Evolutionary conservation across 2,113 vertebrate genomes (phyloP).

Genomic region (Lampris megalopsis): DNA sequence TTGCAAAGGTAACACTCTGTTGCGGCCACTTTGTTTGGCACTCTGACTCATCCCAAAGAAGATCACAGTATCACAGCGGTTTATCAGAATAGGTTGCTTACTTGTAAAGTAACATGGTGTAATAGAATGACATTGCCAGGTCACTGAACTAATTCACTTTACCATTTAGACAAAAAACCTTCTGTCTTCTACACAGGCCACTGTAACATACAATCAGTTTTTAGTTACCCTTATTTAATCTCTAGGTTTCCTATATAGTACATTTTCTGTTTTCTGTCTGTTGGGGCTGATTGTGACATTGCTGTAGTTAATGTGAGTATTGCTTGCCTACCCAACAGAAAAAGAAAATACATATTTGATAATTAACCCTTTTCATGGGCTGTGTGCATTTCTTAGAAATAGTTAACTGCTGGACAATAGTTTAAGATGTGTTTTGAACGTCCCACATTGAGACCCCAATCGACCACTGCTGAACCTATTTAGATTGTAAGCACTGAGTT

Average conservation of each 20-base stretch:
- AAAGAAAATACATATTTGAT: neutral
- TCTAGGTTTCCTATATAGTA: neutral
- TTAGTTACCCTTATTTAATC: neutral
- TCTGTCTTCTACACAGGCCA: neutral
- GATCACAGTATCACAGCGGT: neutral
- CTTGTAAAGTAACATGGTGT: neutral
- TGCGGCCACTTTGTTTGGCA: neutral
- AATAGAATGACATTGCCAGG: neutral
- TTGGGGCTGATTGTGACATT: neutral
- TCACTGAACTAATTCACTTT: neutral
- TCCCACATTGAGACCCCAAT: too few species aligned
- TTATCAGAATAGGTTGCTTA: neutral
- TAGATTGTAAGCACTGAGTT: too few species aligned
- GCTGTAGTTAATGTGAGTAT: neutral
- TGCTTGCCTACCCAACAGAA: neutral
- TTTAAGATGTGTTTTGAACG: too few species aligned
- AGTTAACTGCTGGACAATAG: too few species aligned
- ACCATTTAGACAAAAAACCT: neutral
- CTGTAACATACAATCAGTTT: neutral
- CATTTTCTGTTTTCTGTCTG: neutral
- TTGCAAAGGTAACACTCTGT: slow-evolving; percentile 74
- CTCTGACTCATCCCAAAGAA: neutral
- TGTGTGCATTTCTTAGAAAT: too few species aligned
- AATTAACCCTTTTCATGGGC: too few species aligned
- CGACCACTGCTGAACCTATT: too few species aligned